Evolutionary conservation across 2,888 invertebrate species (phyloP).

Genomic region (Latrodectus hesperus): DNA sequence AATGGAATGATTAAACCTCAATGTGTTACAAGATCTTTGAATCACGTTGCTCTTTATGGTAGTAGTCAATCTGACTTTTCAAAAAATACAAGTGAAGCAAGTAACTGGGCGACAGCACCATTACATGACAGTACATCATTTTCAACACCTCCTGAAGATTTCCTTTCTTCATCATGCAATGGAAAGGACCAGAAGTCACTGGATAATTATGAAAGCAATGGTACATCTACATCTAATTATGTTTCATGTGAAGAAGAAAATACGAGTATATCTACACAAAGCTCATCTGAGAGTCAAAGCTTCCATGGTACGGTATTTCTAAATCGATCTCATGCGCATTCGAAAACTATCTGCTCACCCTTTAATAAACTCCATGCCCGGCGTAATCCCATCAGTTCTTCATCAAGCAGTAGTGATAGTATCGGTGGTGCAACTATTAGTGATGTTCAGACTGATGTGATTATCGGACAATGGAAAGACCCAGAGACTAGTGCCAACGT

Average conservation of each 20-base stretch:
- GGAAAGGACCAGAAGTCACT: slow-evolving; percentile 15
- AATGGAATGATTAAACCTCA: neutral
- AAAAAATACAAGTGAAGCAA: slow-evolving; percentile 43
- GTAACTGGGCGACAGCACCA: slow-evolving; percentile 59
- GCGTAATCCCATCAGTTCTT: slow-evolving; percentile 21
- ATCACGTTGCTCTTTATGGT: slow-evolving; percentile 24
- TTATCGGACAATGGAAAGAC: slow-evolving; percentile 16
- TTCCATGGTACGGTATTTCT: neutral
- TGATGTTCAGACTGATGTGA: slow-evolving; percentile 36
- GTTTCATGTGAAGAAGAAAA: slow-evolving; percentile 43
- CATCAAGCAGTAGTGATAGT: slow-evolving; percentile 46
- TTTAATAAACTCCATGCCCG: neutral
- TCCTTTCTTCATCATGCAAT: slow-evolving; percentile 58
- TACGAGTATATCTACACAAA: slow-evolving; percentile 24
- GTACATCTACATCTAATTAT: slow-evolving; percentile 24
- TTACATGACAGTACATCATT: slow-evolving; percentile 62
- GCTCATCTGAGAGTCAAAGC: slow-evolving; percentile 8
- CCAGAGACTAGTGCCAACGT: neutral
- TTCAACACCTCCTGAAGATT: slow-evolving; percentile 57
- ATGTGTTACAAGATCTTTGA: slow-evolving; percentile 32
- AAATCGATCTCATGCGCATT: slow-evolving; percentile 5
- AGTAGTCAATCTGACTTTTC: slow-evolving; percentile 53
- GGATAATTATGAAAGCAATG: slow-evolving; percentile 15
- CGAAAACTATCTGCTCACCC: slow-evolving; percentile 1
- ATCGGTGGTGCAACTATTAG: slow-evolving; percentile 52